Percentiles rank a stretch among this genome's conserved stretches.
These are phyloP conservation scores for Chrysolina americana DNA, from an alignment of 2,888 invertebrate genomes.

Conservation along the genomic window DNA sequence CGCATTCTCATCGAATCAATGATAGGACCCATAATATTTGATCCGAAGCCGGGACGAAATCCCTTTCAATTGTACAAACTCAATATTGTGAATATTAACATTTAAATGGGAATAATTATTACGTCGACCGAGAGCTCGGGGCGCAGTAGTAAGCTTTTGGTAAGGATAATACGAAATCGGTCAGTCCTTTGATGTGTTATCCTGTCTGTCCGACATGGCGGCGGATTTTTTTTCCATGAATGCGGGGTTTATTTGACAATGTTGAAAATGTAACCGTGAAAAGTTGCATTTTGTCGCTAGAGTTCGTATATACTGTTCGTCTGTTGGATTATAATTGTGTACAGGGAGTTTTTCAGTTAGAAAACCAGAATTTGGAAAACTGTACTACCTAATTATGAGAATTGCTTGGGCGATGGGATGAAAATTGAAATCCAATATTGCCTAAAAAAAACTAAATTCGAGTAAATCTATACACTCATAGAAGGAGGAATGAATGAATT, in stretches of 20 bases:
- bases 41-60: conserved; percentile 39
- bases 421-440: too few species aligned
- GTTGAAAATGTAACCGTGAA: neutral
- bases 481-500: too few species aligned
- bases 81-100: conserved; percentile 43
- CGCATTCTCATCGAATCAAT: conserved; percentile 30
- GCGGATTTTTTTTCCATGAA: neutral
- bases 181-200: conserved; percentile 24
- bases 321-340: too few species aligned
- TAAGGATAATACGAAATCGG: conserved; percentile 9
- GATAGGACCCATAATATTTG: conserved; percentile 34
- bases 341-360: too few species aligned
- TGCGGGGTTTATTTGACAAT: neutral
- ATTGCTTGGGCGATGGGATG: too few species aligned
- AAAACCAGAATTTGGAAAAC: too few species aligned
- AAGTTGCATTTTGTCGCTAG: neutral
- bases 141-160: conserved; percentile 14
- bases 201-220: neutral
- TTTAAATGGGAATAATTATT: conserved; percentile 41
- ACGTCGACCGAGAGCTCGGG: conserved; percentile 20
- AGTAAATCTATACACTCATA: too few species aligned
- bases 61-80: conserved; percentile 38
- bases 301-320: too few species aligned
- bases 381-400: too few species aligned
- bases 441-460: too few species aligned